Percentiles rank a stretch among this genome's conserved stretches.
phyloP scores from a whole-genome alignment of 2,888 invertebrate species.

The Eurois occulta region DNA sequence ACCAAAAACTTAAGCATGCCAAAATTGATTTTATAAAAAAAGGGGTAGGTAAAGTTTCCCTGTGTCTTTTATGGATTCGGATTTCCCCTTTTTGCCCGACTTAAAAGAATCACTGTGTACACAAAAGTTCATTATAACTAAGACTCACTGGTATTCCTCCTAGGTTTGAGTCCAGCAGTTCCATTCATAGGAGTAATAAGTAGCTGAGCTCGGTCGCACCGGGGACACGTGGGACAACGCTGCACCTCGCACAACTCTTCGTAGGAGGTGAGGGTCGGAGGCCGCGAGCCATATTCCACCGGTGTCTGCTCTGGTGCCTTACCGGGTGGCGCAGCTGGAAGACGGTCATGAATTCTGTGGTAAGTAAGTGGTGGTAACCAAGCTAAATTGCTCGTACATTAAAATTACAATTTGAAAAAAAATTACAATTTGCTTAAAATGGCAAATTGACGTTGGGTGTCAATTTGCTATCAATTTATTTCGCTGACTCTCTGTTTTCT shows the following conservation, averaged over 20 bases:
- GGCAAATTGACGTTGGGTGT: neutral
- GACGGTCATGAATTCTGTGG: neutral
- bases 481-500: neutral
- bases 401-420: no score
- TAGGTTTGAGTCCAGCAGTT: slow-evolving; percentile 87
- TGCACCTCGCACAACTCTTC: slow-evolving; percentile 87
- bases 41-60: no score
- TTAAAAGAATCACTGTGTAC: neutral
- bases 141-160: slow-evolving; percentile 84
- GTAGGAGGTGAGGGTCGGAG: slow-evolving; percentile 84
- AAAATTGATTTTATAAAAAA: no score
- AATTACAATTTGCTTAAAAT: neutral
- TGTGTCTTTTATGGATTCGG: neutral
- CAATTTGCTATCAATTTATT: neutral
- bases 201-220: slow-evolving; percentile 84
- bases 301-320: slow-evolving; percentile 79
- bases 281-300: slow-evolving; percentile 84
- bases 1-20: no score
- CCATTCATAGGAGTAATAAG: slow-evolving; percentile 89
- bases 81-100: neutral
- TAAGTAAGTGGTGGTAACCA: neutral
- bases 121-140: neutral
- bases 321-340: slow-evolving; percentile 81
- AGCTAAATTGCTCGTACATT: neutral
- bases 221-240: slow-evolving; percentile 85